These are phyloP conservation scores for Trimorus sp. DNA, from an alignment of 2,888 invertebrate genomes.

Conservation along the genomic window DNA sequence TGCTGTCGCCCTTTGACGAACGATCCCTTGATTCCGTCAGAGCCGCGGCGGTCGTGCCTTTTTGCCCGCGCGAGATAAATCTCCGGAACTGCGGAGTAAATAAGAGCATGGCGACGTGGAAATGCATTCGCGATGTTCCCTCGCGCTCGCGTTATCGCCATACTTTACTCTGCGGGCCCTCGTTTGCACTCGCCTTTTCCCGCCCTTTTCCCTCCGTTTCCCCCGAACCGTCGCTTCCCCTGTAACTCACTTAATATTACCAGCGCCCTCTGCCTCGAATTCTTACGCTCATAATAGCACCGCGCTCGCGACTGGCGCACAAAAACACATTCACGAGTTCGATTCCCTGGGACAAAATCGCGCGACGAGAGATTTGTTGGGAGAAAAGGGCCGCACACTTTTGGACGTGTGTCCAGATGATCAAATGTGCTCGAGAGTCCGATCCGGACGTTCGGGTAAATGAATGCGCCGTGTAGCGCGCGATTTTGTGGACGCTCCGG, in stretches of 20 bases:
- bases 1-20: not conserved
- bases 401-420: too few relatives aligned
- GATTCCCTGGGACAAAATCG: too few relatives aligned
- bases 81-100: slow-evolving; percentile 39
- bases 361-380: too few relatives aligned
- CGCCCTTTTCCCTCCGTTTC: slow-evolving; percentile 4
- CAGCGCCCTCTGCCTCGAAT: slow-evolving; percentile 42
- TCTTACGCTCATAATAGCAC: slow-evolving; percentile 55
- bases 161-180: not conserved
- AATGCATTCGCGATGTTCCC: slow-evolving; percentile 31
- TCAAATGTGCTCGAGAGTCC: too few relatives aligned
- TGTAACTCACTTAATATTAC: slow-evolving; percentile 59
- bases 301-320: not conserved
- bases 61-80: slow-evolving; percentile 25
- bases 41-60: not conserved
- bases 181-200: slow-evolving; percentile 20
- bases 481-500: too few relatives aligned
- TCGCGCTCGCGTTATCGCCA: slow-evolving; percentile 23
- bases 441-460: too few relatives aligned
- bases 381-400: too few relatives aligned
- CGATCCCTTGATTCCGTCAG: not conserved
- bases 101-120: slow-evolving; percentile 12
- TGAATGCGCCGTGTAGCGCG: too few relatives aligned
- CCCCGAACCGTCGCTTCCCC: slow-evolving; percentile 38
- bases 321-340: too few relatives aligned